These are phyloP conservation scores for Sylvietta virens DNA, from an alignment of 2,113 vertebrate species.

Conservation along the genomic window DNA sequence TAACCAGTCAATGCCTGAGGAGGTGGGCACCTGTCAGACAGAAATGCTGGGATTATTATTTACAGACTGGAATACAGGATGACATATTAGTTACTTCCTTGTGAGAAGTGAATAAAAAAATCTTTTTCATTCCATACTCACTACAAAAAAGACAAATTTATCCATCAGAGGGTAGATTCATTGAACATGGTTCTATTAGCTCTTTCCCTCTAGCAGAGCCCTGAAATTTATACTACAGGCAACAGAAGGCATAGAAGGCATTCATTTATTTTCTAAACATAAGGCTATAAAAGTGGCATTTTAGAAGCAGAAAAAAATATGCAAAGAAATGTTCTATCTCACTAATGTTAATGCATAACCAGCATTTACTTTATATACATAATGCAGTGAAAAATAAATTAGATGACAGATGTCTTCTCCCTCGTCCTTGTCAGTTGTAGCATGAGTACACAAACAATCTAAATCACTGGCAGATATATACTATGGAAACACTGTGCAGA, in stretches of 20 bases:
- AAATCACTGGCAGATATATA: neutral
- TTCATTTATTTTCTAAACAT: constrained; percentile 44
- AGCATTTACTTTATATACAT: constrained; percentile 25
- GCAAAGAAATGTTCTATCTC: constrained; percentile 1
- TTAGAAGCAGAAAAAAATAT: constrained; percentile 17
- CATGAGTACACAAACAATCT: constrained; percentile 36
- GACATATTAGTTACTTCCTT: neutral
- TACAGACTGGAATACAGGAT: neutral
- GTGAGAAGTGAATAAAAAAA: neutral
- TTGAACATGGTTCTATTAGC: neutral
- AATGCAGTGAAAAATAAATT: constrained; percentile 43
- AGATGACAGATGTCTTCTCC: constrained; percentile 49
- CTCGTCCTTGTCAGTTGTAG: neutral
- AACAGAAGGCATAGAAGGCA: constrained; percentile 41
- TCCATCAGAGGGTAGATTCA: neutral
- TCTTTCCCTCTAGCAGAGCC: neutral
- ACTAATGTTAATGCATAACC: neutral
- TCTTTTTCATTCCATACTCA: neutral
- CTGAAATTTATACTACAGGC: neutral
- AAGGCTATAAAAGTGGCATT: constrained; percentile 39
- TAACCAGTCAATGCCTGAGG: neutral
- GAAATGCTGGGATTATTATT: neutral
- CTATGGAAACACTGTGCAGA: neutral
- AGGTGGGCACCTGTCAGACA: neutral
- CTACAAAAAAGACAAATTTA: neutral